Evolutionary conservation across 1,140 invertebrate species (phyloP).

Genomic region (Temnothorax curvispinosus): DNA sequence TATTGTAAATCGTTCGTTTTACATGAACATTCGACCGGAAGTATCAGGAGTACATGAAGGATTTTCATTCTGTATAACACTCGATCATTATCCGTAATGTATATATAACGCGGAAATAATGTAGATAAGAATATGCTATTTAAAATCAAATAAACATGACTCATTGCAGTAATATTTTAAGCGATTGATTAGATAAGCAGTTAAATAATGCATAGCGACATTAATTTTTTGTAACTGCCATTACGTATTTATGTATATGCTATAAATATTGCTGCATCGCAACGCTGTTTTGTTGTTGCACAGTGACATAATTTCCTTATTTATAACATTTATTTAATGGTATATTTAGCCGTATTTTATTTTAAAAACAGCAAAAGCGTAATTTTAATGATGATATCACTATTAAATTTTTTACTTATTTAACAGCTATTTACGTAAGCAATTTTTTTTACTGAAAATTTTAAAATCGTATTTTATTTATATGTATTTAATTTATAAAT

Average conservation of each 20-base stretch:
- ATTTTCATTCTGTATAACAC: background rate
- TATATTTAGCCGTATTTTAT: background rate
- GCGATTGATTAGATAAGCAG: background rate
- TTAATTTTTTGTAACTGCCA: slow-evolving; percentile 25
- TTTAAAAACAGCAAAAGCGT: background rate
- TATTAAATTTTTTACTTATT: background rate
- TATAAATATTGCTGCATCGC: slow-evolving; percentile 1
- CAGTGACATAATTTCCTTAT: background rate
- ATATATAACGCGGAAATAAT: slow-evolving; percentile 1
- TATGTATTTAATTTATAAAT: background rate
- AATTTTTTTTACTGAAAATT: background rate
- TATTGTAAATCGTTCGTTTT: slow-evolving; percentile 12
- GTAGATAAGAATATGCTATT: slow-evolving; percentile 9
- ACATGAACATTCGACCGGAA: slow-evolving; percentile 37
- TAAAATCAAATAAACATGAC: slow-evolving; percentile 13
- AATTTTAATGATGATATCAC: slow-evolving; percentile 8
- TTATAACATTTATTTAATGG: slow-evolving; percentile 24
- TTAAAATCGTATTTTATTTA: slow-evolving; percentile 9
- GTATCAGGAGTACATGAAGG: slow-evolving; percentile 36
- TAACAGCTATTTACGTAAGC: background rate
- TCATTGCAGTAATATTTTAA: slow-evolving; percentile 17
- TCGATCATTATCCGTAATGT: slow-evolving; percentile 8
- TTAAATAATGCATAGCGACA: background rate
- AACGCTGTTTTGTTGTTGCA: background rate
- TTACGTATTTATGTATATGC: slow-evolving; percentile 9